Conservation (phyloP, 1,140 invertebrate genomes). For the Sminthurides bifidus region DNA sequence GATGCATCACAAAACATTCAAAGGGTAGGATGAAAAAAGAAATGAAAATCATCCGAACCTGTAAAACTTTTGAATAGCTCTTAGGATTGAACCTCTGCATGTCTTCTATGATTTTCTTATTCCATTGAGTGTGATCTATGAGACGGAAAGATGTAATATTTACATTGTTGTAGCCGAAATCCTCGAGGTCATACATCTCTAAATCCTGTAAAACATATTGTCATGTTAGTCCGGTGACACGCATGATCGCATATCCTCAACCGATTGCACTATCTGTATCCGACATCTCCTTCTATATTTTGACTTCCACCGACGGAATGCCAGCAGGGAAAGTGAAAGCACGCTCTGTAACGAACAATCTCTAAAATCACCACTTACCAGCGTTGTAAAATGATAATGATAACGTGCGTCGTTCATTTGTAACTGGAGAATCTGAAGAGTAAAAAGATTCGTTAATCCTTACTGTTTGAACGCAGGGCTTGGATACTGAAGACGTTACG, state of each 20-base stretch:
- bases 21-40: background rate
- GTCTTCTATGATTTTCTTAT: constrained; percentile 60
- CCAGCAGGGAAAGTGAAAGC: background rate
- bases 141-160: constrained; percentile 85
- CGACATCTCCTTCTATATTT: background rate
- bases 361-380: constrained; percentile 57
- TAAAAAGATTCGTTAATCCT: constrained; percentile 10
- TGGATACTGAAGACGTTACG: background rate
- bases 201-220: constrained; percentile 52
- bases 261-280: background rate
- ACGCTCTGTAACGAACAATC: background rate
- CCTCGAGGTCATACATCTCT: constrained; percentile 79
- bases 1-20: background rate
- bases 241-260: background rate
- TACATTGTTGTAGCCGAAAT: constrained; percentile 86
- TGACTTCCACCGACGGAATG: background rate
- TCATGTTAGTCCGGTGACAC: constrained; percentile 27
- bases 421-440: constrained; percentile 70
- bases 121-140: constrained; percentile 63
- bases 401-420: constrained; percentile 90
- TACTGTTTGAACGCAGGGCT: background rate
- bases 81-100: constrained; percentile 81
- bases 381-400: constrained; percentile 85
- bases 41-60: no score
- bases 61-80: constrained; percentile 60